Percentiles rank a stretch among this genome's conserved stretches.
These are phyloP conservation scores for Colinus virginianus DNA, from an alignment of 2,113 vertebrate species.

Conservation along the genomic window DNA sequence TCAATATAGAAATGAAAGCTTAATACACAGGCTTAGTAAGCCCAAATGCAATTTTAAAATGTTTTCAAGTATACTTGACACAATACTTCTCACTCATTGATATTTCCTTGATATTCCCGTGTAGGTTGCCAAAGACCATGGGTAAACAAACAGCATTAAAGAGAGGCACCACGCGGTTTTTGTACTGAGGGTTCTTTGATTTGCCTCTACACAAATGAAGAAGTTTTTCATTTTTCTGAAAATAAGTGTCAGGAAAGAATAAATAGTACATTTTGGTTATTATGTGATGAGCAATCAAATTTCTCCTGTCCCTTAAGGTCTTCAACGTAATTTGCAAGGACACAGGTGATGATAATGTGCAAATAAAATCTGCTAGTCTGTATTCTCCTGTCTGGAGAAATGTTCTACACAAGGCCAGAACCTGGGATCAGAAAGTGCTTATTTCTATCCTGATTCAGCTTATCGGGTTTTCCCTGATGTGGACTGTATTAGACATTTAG, in stretches of 20 bases:
- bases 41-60: background rate
- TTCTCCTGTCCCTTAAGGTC: background rate
- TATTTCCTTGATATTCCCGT: background rate
- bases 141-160: background rate
- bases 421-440: background rate
- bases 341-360: background rate
- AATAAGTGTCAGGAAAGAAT: background rate
- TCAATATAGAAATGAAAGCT: background rate
- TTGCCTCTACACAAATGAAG: background rate
- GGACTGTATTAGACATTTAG: background rate
- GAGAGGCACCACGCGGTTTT: background rate
- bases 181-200: background rate
- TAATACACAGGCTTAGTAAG: background rate
- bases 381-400: background rate
- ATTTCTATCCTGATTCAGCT: background rate
- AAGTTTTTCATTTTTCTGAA: background rate
- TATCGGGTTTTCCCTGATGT: background rate
- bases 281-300: background rate
- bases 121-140: background rate
- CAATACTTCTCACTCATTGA: background rate
- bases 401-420: background rate
- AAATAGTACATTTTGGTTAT: background rate
- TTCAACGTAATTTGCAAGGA: background rate
- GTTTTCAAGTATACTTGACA: background rate
- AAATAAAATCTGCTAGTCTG: background rate